Evolutionary conservation across 1,140 invertebrate species (phyloP), one percentile per base, ranked within the genome.

Genomic region (Hylyphantes graminicola): DNA sequence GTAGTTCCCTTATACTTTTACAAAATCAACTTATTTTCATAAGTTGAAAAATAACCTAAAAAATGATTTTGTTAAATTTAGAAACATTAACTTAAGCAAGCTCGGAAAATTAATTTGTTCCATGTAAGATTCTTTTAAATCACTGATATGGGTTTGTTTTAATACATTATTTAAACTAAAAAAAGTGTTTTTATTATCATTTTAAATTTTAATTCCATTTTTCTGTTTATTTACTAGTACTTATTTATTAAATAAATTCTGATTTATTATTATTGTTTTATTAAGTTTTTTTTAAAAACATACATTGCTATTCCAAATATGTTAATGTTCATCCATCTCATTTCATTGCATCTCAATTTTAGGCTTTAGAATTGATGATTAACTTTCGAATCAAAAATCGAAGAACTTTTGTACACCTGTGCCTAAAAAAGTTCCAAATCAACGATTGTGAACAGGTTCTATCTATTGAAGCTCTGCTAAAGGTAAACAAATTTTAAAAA

Each of bases 361-460:
- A 83, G 80, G 70, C 68, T n/a, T 35, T 83, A n/a, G 80, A 83
- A 75, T 19, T 75, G 48, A 74, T 83, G 57, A 75, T 83, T 12
- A 83, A 83, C 61, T 75, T 83, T 13, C 63, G 7, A 13, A 12
- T 75, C 3, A 83, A 74, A 51, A 64, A 63, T 74, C 53, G 67
- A 19, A 74, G 19, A 67, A 83, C 80, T 35, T 83, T 83, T 65
- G 63, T 83, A 21, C 61, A 65, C 11, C 21, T 83, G 17, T 83
- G 80, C 9, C 61, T 83, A 9, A 83, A 83, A 64, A 83, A 65
- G 51, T 83, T 83, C 57, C 48, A 67, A 10, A 67, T 83, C 53
- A 67, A 19, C 35, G n/a, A 51, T n/a, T 50, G 13, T 65, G 70
- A 74, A 74, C 13, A 83, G 55, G 21, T 83, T 12, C 17, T 51